These are phyloP conservation scores for Lasioglossum morio DNA, from an alignment of 2,888 invertebrate species.

Conservation along the genomic window DNA sequence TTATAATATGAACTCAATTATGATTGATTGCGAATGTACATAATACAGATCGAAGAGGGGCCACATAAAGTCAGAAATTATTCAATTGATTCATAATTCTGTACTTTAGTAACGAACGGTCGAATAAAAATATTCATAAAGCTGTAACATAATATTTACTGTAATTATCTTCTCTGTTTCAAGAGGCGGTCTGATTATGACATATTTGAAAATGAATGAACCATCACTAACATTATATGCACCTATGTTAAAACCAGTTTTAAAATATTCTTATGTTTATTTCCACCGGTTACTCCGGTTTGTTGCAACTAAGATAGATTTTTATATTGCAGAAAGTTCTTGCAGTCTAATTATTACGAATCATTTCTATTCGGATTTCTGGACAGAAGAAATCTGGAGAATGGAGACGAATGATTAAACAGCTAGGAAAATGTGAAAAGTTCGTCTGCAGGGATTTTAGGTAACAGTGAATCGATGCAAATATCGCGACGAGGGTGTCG, in stretches of 20 bases:
- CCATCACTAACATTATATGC: no score
- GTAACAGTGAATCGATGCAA: background rate
- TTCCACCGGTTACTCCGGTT: no score
- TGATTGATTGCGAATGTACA: background rate
- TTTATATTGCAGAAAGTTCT: background rate
- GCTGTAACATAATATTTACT: no score
- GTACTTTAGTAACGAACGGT: background rate
- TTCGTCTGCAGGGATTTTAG: background rate
- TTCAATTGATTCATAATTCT: background rate
- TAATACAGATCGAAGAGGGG: background rate
- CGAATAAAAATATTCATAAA: background rate
- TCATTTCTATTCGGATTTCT: background rate
- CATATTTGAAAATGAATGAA: no score
- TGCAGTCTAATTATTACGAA: background rate
- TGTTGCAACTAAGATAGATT: no score
- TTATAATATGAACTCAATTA: background rate
- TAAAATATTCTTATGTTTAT: background rate
- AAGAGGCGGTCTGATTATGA: no score
- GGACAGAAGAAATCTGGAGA: background rate
- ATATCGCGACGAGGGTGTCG: slow-evolving; percentile 23
- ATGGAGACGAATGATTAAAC: background rate
- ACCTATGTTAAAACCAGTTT: background rate
- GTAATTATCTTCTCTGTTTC: no score
- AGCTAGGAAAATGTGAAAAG: background rate
- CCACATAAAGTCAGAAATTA: background rate